Evolutionary conservation across 1,140 invertebrate species (phyloP).

Genomic region (Wiebesia pumilae): DNA sequence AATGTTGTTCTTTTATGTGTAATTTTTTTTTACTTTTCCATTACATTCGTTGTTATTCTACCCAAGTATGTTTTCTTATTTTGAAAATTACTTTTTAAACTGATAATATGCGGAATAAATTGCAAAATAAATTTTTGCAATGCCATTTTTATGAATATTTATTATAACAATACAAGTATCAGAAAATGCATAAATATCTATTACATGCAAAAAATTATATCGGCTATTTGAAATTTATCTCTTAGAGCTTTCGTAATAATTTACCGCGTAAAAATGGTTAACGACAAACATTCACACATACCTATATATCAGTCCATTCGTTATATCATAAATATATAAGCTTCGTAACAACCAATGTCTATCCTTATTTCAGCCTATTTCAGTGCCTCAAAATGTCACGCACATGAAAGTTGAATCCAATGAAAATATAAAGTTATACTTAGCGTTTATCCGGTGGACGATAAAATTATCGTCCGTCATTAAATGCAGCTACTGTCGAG

Average conservation of each 20-base stretch:
- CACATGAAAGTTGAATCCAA: neutral
- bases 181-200: no score
- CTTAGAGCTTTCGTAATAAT: no score
- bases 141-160: neutral
- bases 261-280: no score
- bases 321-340: neutral
- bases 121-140: no score
- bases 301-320: neutral
- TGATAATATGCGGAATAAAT: no score
- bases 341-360: neutral
- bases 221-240: neutral
- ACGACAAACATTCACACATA: no score
- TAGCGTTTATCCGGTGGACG: neutral
- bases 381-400: neutral
- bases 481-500: neutral
- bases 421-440: neutral
- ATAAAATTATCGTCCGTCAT: neutral
- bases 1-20: no score
- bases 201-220: no score
- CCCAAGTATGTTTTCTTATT: no score
- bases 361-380: neutral
- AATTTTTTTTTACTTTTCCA: no score
- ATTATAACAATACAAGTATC: neutral
- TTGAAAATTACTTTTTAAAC: no score
- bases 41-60: no score